Evolutionary conservation across 2,797 vertebrate genomes (phyloP).

Genomic region (Anabacerthia variegaticeps): DNA sequence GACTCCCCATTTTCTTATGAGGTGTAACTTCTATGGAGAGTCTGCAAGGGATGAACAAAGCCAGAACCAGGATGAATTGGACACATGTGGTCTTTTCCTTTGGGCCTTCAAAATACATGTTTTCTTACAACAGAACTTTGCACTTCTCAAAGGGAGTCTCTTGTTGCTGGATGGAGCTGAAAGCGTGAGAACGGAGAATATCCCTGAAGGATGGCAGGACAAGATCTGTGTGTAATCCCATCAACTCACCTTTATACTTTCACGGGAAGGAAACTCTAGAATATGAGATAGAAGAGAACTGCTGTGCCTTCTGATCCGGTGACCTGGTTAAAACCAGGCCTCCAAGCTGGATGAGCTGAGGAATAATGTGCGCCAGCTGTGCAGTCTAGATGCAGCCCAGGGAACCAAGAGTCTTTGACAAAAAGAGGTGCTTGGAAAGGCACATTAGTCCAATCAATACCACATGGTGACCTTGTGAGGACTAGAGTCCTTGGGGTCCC

Average conservation of each 20-base stretch:
- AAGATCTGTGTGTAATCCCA: not conserved
- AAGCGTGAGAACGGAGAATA: not conserved
- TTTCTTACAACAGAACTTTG: not conserved
- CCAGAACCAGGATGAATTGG: not conserved
- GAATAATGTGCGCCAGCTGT: constrained; percentile 57
- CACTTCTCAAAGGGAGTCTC: not conserved
- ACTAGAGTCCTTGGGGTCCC: constrained; percentile 48
- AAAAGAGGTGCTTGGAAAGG: constrained; percentile 39
- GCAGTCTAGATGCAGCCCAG: constrained; percentile 22
- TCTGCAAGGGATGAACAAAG: not conserved
- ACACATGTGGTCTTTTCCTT: not conserved
- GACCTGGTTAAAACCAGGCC: constrained; percentile 41
- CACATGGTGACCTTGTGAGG: constrained; percentile 63
- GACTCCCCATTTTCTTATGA: not conserved
- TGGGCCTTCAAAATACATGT: not conserved
- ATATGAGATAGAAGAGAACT: not conserved
- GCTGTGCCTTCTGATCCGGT: constrained; percentile 27
- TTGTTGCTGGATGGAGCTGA: not conserved
- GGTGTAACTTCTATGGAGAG: not conserved
- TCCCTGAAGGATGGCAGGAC: not conserved
- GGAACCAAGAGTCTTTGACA: constrained; percentile 32
- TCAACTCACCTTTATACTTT: constrained; percentile 1
- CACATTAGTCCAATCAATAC: constrained; percentile 55
- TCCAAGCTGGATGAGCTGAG: constrained; percentile 18
- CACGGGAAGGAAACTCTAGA: constrained; percentile 31